Evolutionary conservation across 2,113 vertebrate species (phyloP), one percentile per base, ranked within the genome.

Genomic region (Xiphophorus hellerii): DNA sequence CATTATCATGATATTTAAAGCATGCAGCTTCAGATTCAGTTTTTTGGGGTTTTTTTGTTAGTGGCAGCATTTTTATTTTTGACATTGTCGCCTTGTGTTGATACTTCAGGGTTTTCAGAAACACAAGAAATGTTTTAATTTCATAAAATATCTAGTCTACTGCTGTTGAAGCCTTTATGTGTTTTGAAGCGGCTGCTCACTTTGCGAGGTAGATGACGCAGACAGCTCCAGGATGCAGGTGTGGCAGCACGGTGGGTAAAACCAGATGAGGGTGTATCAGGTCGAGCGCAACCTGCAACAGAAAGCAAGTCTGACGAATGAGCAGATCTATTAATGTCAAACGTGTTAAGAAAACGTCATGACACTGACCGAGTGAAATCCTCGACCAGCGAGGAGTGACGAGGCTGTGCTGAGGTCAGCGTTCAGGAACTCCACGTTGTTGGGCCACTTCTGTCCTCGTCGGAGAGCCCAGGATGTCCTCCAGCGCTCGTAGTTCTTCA

Each of bases 161-260:
- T 10, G 33, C 22, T 44, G 4, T 51, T 12, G 12, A 13, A 63
- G 69, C 20, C 20, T 29, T 54, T 20, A 39, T 20, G 5, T 31
- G 62, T 1, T 73, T 28, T 74, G 1, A 58, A 25, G 14, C 25
- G 4, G 28, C 28, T 80, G 96, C 96, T 92, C 90, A 98, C 98
- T 98, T 98, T 60, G 96, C 95, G 69, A 97, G 87, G 90, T 98
- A 98, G 58, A 97, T 91, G 3, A 94, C 92, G 15, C 97, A 98
- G 20, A 97, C 90, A 0, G 93, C 96, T 61, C 97, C 96, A 0
- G 91, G 82, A 83, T 97, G 95, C 80, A 98, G 95, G 82, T 91
- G 91, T 71, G 92, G 90, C 51, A 92, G 81, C 72, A 97, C 85
- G 6, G 88, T 76, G 70, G 94, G 91, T 75, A 98, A 92, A 76